Evolutionary conservation across 2,797 vertebrate genomes (phyloP).

Genomic region (Fistularia tabacaria): DNA sequence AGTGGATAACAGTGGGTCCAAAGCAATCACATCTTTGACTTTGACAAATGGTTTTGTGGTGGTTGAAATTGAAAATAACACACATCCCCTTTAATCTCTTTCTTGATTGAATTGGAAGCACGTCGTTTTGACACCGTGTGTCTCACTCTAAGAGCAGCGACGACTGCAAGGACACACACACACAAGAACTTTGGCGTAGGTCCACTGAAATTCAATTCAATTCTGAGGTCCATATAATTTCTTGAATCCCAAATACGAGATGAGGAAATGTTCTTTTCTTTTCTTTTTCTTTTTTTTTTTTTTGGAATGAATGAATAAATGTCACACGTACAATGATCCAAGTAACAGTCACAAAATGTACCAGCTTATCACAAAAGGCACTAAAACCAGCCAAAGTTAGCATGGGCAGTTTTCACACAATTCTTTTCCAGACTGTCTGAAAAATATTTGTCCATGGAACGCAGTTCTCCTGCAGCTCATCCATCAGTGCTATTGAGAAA

Average conservation of each 20-base stretch:
- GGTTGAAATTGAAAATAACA: constrained; percentile 97
- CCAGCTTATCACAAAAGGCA: too few species aligned
- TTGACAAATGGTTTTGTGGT: constrained; percentile 97
- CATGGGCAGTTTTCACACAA: not conserved
- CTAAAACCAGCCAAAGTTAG: not conserved
- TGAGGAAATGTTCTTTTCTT: too few species aligned
- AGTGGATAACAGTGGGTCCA: constrained; percentile 96
- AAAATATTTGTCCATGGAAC: constrained; percentile 37
- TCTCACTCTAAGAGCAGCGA: constrained; percentile 86
- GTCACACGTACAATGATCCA: constrained; percentile 7
- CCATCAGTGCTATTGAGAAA: constrained; percentile 33
- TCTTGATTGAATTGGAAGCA: constrained; percentile 98
- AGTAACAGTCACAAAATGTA: too few species aligned
- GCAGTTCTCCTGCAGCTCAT: constrained; percentile 29
- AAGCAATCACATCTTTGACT: constrained; percentile 99
- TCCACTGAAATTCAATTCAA: constrained; percentile 79
- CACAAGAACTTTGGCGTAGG: constrained; percentile 74
- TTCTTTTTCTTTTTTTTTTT: too few species aligned
- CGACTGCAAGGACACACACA: constrained; percentile 48
- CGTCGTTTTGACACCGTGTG: constrained; percentile 91
- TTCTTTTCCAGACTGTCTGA: not conserved
- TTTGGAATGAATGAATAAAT: too few species aligned
- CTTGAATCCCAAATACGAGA: too few species aligned
- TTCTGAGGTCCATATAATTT: too few species aligned
- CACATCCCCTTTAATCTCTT: constrained; percentile 99